Base-by-base conservation (phyloP, 2,888 invertebrate genomes). In the Apoda limacodes region DNA sequence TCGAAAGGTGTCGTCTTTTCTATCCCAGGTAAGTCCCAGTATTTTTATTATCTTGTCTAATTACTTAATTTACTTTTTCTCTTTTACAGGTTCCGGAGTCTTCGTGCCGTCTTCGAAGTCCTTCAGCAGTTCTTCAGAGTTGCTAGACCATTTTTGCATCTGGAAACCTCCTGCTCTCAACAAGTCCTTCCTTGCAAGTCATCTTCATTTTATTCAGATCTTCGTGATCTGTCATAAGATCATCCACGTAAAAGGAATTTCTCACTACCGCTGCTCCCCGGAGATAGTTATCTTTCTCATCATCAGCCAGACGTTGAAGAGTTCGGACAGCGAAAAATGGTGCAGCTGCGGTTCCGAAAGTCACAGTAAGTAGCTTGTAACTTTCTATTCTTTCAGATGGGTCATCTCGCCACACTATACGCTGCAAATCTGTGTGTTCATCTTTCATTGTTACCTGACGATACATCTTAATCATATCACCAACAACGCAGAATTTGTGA, bases 381-480 rank as follows among this genome's bases (percentile, higher is more conserved):
- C 20, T 20, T n/a, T 28, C 15, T 5, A 26, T 6, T 6, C 10
- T 6, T 13, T 37, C 30, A 22, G 22, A 7, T 4, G 19, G 14
- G 10, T 22, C 11, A 13, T 25, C 9, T 28, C 42, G 25, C 40
- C 43, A 45, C 5, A 45, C 6, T n/a, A n/a, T n/a, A n/a, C n/a
- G n/a, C n/a, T n/a, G n/a, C 38, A n/a, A n/a, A n/a, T n/a, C n/a
- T n/a, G n/a, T n/a, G n/a, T n/a, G n/a, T n/a, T n/a, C n/a, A n/a
- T n/a, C 31, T 2, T 20, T 4, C 1, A 51, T 35, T 2, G 33
- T 22, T 11, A 54, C 37, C 35, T 45, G 37, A 4, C 52, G 19
- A 21, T 50, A 56, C 52, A 56, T 56, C 28, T 51, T 46, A 17
- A 37, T 28, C 7, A 51, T 40, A 21, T 48, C 51, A 9, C 43